Percentiles rank a stretch among this genome's conserved stretches.
phyloP scores from a whole-genome alignment of 35 echinoderm and acorn worm genomes.

The Ophiothrix spiculata region DNA sequence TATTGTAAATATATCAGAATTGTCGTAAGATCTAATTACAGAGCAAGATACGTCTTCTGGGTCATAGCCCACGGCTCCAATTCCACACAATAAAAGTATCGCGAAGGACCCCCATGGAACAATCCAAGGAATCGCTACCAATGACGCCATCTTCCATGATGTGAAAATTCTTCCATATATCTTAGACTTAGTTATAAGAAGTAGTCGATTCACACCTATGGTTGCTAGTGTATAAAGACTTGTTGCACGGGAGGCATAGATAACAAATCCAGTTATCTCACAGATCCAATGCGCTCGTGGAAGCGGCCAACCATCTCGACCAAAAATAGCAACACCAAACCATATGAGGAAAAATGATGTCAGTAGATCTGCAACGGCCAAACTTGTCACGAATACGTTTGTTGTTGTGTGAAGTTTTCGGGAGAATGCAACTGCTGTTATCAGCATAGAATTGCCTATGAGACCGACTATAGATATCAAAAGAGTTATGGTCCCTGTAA shows the following conservation, averaged over 20 bases:
- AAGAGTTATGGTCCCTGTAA: neutral
- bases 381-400: no score
- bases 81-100: neutral
- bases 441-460: constrained; percentile 47
- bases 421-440: constrained; percentile 41
- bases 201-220: constrained; percentile 52
- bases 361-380: no score
- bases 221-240: constrained; percentile 45
- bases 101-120: neutral
- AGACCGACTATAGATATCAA: constrained; percentile 27
- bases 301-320: neutral
- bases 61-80: constrained; percentile 9
- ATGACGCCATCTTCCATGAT: neutral
- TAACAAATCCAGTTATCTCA: constrained; percentile 11
- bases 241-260: constrained; percentile 33
- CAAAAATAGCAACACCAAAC: constrained; percentile 14
- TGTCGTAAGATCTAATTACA: neutral
- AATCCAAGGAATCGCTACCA: neutral
- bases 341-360: no score
- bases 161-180: neutral
- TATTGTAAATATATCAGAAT: constrained; percentile 11
- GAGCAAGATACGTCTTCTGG: neutral
- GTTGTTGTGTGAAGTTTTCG: constrained; percentile 49
- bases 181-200: constrained; percentile 32
- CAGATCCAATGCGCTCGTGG: constrained; percentile 23